Conservation (phyloP, 2,113 vertebrate species). For the Tympanuchus pallidicinctus region DNA sequence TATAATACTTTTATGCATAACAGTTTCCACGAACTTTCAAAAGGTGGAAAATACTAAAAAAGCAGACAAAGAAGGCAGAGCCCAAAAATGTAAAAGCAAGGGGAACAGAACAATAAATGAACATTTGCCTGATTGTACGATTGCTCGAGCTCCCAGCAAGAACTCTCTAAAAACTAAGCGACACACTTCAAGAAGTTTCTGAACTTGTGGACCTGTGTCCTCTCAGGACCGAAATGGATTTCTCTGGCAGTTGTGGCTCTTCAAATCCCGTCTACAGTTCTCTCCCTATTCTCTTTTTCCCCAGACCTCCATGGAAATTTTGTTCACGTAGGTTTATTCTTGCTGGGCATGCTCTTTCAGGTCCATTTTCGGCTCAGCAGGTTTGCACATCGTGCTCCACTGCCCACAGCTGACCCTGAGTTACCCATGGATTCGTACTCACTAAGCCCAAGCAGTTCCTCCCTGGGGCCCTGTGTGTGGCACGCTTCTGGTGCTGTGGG, state of each 20-base stretch:
- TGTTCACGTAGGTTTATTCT: neutral
- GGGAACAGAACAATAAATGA: neutral
- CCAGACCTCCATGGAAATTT: neutral
- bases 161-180: neutral
- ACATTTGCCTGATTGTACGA: too few relatives aligned
- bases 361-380: neutral
- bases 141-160: neutral
- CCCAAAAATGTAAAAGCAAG: neutral
- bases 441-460: neutral
- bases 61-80: neutral
- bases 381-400: neutral
- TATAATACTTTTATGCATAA: neutral
- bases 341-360: accelerated
- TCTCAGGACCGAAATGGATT: neutral
- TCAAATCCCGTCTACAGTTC: neutral
- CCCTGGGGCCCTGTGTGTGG: accelerated
- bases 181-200: neutral
- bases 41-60: neutral
- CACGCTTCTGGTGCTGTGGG: accelerated
- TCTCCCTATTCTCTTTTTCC: neutral
- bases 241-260: neutral
- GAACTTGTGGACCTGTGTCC: neutral
- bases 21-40: neutral
- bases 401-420: neutral
- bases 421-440: neutral